These are phyloP conservation scores for Dynastes hyllus DNA, from an alignment of 2,888 invertebrate species.

Conservation along the genomic window DNA sequence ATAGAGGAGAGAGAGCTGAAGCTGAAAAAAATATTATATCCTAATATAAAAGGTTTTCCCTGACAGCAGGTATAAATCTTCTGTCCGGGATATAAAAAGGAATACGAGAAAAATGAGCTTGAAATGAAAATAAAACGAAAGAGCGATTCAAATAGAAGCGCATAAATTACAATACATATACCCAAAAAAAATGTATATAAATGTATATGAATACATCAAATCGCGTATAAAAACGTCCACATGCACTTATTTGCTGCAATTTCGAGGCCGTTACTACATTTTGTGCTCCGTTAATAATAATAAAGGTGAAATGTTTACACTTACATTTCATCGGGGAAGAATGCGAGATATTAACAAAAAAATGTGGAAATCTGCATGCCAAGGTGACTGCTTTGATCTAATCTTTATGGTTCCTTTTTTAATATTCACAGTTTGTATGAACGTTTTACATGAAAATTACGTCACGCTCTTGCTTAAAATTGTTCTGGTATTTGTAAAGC, in stretches of 20 bases:
- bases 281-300: slow-evolving; percentile 17
- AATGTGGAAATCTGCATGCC: slow-evolving; percentile 19
- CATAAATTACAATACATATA: slow-evolving; percentile 65
- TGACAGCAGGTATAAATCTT: slow-evolving; percentile 71
- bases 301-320: slow-evolving; percentile 21
- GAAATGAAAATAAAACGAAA: slow-evolving; percentile 71
- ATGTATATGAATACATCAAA: slow-evolving; percentile 21
- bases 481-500: slow-evolving; percentile 1
- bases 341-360: slow-evolving; percentile 25
- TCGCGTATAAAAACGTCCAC: not conserved
- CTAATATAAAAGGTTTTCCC: slow-evolving; percentile 70
- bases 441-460: slow-evolving; percentile 6
- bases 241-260: slow-evolving; percentile 20
- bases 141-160: slow-evolving; percentile 69
- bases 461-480: slow-evolving; percentile 3
- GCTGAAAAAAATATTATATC: slow-evolving; percentile 69
- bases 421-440: slow-evolving; percentile 18
- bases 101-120: slow-evolving; percentile 71
- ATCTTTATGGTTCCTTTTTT: slow-evolving; percentile 25
- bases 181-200: not conserved
- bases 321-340: slow-evolving; percentile 27
- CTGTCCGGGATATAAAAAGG: slow-evolving; percentile 66
- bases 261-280: not conserved
- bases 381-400: slow-evolving; percentile 32
- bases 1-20: slow-evolving; percentile 50